Evolutionary conservation across 2,888 invertebrate genomes (phyloP).

Genomic region (Dyspetes luteomarginatus): DNA sequence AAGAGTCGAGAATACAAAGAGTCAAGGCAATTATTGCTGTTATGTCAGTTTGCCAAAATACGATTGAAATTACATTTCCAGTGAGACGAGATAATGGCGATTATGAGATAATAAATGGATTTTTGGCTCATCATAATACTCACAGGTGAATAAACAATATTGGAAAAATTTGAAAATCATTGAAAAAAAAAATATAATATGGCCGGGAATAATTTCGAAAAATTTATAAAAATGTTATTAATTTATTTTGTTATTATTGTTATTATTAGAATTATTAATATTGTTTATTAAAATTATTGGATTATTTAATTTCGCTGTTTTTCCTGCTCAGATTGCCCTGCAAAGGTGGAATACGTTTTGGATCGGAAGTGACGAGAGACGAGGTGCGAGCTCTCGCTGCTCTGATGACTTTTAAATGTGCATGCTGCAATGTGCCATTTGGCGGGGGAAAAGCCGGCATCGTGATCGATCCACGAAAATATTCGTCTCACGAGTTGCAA

Average conservation of each 20-base stretch:
- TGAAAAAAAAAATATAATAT: no score
- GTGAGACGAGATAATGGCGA: conserved; percentile 88
- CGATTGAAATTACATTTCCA: conserved; percentile 88
- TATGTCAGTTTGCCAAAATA: conserved; percentile 89
- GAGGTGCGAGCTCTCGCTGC: conserved; percentile 98
- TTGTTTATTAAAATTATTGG: no score
- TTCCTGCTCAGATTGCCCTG: conserved; percentile 33
- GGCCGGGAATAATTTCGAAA: no score
- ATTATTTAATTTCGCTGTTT: background rate
- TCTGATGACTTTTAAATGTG: conserved; percentile 99
- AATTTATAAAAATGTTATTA: no score
- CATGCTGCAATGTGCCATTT: conserved; percentile 99
- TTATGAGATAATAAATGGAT: conserved; percentile 89
- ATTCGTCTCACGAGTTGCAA: conserved; percentile 96
- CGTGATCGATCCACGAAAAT: conserved; percentile 96
- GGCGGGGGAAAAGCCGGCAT: conserved; percentile 99
- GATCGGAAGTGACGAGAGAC: conserved; percentile 94
- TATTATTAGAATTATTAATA: background rate
- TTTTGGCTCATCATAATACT: conserved; percentile 90
- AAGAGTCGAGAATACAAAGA: conserved; percentile 86
- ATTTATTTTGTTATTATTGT: no score
- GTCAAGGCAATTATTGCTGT: conserved; percentile 87
- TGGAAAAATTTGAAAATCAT: background rate
- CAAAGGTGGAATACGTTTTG: conserved; percentile 94
- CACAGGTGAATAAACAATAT: conserved; percentile 84